phyloP scores from a whole-genome alignment of 2,888 invertebrate species.

The Falcaria lacertinaria region DNA sequence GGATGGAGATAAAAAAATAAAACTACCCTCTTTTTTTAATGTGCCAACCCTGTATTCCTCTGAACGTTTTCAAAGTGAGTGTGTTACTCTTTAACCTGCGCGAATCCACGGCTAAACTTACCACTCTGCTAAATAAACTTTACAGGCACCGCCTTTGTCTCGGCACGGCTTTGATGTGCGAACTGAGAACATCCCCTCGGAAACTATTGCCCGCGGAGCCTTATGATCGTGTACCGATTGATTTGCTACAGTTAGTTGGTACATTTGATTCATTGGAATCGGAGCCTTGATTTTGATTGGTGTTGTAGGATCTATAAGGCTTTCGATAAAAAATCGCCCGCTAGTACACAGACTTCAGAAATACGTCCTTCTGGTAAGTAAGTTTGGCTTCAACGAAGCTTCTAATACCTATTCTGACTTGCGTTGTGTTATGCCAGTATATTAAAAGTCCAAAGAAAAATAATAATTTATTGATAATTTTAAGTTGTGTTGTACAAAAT shows the following conservation, averaged over 20 bases:
- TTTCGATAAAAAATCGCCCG: no score
- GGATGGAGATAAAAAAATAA: neutral
- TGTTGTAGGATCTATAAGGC: neutral
- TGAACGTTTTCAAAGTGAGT: conserved; percentile 70
- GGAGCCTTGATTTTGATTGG: neutral
- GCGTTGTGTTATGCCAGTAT: no score
- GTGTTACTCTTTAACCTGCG: conserved; percentile 80
- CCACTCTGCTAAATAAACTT: conserved; percentile 80
- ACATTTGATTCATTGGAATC: neutral
- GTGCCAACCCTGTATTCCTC: conserved; percentile 47
- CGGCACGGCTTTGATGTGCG: conserved; percentile 75
- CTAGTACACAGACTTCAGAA: no score
- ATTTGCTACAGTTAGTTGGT: neutral
- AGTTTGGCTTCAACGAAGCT: no score
- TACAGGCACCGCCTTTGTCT: conserved; percentile 80
- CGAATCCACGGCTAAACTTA: conserved; percentile 79
- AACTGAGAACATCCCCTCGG: conserved; percentile 29
- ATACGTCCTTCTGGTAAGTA: no score
- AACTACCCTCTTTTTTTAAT: neutral
- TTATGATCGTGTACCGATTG: neutral
- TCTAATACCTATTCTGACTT: no score
- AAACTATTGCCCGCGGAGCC: conserved; percentile 1
- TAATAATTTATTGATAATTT: no score
- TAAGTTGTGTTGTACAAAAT: no score
- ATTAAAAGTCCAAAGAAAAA: no score